Evolutionary conservation across 1,140 invertebrate genomes (phyloP).

Genomic region (Pogonognathellus flavescens): DNA sequence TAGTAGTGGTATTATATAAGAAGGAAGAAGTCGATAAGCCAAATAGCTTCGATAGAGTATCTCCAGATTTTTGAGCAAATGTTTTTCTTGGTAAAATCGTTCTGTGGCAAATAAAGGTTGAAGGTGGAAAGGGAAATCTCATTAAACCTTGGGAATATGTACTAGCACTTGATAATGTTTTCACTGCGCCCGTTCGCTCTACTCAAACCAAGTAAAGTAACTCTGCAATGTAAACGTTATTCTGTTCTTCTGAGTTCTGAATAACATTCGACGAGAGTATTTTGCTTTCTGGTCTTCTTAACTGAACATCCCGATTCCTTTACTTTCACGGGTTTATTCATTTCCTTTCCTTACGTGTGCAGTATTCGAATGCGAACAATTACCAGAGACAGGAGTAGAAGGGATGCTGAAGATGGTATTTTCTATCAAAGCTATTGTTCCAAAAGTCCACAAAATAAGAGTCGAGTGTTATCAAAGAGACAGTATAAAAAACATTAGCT

Average conservation of each 20-base stretch:
- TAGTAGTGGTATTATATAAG: background rate
- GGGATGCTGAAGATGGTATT: background rate
- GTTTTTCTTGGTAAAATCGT: slow-evolving; percentile 67
- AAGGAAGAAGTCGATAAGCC: no score
- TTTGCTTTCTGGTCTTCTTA: background rate
- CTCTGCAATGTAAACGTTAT: slow-evolving; percentile 31
- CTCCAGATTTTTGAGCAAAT: slow-evolving; percentile 67
- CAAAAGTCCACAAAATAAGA: background rate
- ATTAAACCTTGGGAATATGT: slow-evolving; percentile 64
- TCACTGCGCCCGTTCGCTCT: slow-evolving; percentile 39
- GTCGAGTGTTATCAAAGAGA: slow-evolving; percentile 9
- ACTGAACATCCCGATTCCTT: slow-evolving; percentile 14
- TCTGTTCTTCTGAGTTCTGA: slow-evolving; percentile 21
- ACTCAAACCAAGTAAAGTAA: slow-evolving; percentile 15
- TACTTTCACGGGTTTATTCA: background rate
- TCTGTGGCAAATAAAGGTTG: slow-evolving; percentile 63
- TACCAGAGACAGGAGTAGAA: background rate
- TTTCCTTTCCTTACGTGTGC: background rate
- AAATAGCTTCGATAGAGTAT: slow-evolving; percentile 26
- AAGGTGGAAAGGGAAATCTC: slow-evolving; percentile 66
- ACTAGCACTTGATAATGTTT: slow-evolving; percentile 60
- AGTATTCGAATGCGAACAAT: background rate
- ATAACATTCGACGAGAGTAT: slow-evolving; percentile 29
- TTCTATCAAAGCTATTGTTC: slow-evolving; percentile 5
- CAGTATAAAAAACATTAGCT: slow-evolving; percentile 4